Evolutionary conservation across 1,140 invertebrate genomes (phyloP).

Genomic region (Pseudoatta argentina): DNA sequence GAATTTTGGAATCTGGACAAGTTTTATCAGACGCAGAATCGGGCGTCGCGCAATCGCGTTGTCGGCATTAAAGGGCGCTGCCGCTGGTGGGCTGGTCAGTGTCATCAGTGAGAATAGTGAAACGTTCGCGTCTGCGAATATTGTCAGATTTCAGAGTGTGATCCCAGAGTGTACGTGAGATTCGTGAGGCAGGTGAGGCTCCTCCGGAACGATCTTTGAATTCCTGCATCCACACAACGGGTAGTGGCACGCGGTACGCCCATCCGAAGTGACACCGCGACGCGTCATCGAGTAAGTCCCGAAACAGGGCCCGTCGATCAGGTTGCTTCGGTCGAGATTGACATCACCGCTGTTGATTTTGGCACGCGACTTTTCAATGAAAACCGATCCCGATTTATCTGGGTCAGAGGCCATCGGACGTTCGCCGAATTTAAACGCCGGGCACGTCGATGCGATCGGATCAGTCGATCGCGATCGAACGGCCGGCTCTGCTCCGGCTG

Average conservation of each 20-base stretch:
- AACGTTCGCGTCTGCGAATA: slow-evolving; percentile 47
- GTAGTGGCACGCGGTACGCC: neutral
- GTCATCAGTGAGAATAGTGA: slow-evolving; percentile 48
- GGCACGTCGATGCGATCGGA: slow-evolving; percentile 64
- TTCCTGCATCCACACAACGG: neutral
- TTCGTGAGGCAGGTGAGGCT: neutral
- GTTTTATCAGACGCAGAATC: neutral
- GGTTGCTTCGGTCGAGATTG: neutral
- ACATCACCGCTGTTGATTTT: slow-evolving; percentile 67
- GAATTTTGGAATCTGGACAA: slow-evolving; percentile 1
- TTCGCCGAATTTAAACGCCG: slow-evolving; percentile 79
- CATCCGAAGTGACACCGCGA: slow-evolving; percentile 16
- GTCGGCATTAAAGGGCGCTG: slow-evolving; percentile 82
- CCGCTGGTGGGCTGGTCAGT: slow-evolving; percentile 75
- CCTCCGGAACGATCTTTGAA: neutral
- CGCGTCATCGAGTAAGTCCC: slow-evolving; percentile 25
- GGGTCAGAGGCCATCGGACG: slow-evolving; percentile 83
- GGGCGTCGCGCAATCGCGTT: slow-evolving; percentile 30
- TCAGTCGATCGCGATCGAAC: slow-evolving; percentile 70
- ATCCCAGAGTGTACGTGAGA: slow-evolving; percentile 23
- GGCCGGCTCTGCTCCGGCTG: neutral
- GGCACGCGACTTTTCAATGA: slow-evolving; percentile 83
- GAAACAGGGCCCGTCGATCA: neutral
- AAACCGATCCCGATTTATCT: slow-evolving; percentile 82
- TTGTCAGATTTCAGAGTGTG: slow-evolving; percentile 11